Percentiles rank a stretch among this genome's conserved stretches.
Conservation (phyloP, 2,888 invertebrate genomes). For the Erannis defoliaria region DNA sequence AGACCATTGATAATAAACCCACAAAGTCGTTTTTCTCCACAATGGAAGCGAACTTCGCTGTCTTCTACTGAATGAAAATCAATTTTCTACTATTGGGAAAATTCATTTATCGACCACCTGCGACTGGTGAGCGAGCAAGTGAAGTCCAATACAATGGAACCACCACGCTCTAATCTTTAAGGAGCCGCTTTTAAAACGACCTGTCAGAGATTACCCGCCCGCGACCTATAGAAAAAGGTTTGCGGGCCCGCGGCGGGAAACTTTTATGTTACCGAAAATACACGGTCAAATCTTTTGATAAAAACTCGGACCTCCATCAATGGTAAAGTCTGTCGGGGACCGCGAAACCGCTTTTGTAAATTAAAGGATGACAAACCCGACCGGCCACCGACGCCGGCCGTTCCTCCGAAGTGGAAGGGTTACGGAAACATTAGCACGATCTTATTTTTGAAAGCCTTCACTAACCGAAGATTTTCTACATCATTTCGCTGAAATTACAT, state of each 20-base stretch:
- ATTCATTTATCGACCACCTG: conserved; percentile 74
- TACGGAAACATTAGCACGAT: conserved; percentile 42
- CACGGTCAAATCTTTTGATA: conserved; percentile 47
- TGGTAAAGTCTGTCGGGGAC: conserved; percentile 43
- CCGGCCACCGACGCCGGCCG: conserved; percentile 31
- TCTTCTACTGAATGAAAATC: conserved; percentile 65
- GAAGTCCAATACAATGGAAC: conserved; percentile 61
- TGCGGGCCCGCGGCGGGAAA: conserved; percentile 42
- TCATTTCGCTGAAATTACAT: conserved; percentile 27
- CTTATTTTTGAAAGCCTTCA: conserved; percentile 31
- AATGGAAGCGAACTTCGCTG: conserved; percentile 57
- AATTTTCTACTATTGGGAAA: conserved; percentile 68
- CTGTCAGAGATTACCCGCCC: conserved; percentile 58
- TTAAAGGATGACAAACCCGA: conserved; percentile 48
- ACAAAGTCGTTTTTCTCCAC: conserved; percentile 49
- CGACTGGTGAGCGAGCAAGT: conserved; percentile 65
- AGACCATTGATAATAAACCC: not conserved
- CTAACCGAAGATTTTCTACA: conserved; percentile 22
- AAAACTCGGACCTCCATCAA: conserved; percentile 49
- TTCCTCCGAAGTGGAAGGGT: conserved; percentile 41
- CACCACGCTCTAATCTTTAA: conserved; percentile 61
- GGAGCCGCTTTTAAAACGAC: conserved; percentile 60
- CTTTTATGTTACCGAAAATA: conserved; percentile 49
- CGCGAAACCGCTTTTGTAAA: conserved; percentile 49
- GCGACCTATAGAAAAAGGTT: conserved; percentile 48